Base-by-base conservation (phyloP, 2,113 vertebrate species). In the Andinoacara biseriatus region DNA sequence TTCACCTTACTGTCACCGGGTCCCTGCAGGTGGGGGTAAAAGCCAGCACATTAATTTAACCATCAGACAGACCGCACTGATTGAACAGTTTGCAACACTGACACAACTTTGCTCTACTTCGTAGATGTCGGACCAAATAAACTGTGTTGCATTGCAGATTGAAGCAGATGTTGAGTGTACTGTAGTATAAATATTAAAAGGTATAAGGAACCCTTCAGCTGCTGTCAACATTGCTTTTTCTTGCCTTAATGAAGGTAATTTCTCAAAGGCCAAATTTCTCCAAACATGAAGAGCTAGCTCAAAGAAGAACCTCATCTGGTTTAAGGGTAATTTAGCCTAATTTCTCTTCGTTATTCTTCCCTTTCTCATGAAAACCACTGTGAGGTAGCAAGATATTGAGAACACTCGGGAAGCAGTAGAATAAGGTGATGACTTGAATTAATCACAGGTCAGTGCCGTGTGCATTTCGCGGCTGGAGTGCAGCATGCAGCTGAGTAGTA, bases 1-100 rank as follows among this genome's bases (percentile, higher is more conserved):
- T 96, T 95, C 89, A 2, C 87, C 91, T 96, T 96, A 74, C 87
- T 95, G 79, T 96, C 94, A 80, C 92, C 80, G 86, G 90, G 94
- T 90, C 82, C 95, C 59, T 91, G 94, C 35, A 94, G 90, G 81
- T 86, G 49, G 22, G 29, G 58, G 11, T 6, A 26, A 67, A 67
- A 69, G 10, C 24, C 60, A 65, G 31, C 52, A 86, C 82, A 76
- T 76, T 62, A 31, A 78, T 83, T 29, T 38, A 76, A 83, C 40
- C 33, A 78, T 72, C 72, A 81, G 75, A 79, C 76, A 46, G 26
- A 80, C 15, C 58, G 38, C 57, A 67, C 20, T 43, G 56, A 60
- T 67, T 7, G 4, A 76, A 78, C 17, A 74, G 31, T 72, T 49
- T 74, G 72, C 43, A 80, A 52, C 31, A 52, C 65, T 52, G 43